Evolutionary conservation across 2,797 vertebrate species (phyloP).

Genomic region (Gallinago nigripennis): DNA sequence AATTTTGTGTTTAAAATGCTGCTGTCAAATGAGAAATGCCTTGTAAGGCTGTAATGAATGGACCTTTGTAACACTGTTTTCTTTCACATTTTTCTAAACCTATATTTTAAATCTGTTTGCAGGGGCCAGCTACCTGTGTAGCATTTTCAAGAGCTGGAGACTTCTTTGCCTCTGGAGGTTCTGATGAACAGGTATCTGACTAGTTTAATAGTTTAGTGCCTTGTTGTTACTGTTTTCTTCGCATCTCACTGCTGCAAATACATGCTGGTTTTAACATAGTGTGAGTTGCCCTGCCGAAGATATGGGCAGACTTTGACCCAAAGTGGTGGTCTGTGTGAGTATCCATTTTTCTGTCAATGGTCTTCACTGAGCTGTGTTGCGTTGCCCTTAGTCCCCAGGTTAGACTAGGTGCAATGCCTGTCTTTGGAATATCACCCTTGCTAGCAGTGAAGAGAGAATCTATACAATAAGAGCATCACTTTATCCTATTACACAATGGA

Average conservation of each 20-base stretch:
- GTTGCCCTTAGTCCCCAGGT: background rate
- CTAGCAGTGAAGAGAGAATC: background rate
- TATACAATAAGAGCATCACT: rapidly evolving
- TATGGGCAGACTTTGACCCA: background rate
- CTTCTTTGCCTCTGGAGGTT: constrained; percentile 90
- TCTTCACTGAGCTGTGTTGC: background rate
- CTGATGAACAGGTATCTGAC: constrained; percentile 90
- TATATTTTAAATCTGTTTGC: constrained; percentile 6
- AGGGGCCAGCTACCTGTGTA: constrained; percentile 91
- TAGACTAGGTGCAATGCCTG: background rate
- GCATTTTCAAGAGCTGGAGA: constrained; percentile 89
- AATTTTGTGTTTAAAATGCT: background rate
- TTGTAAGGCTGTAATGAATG: background rate
- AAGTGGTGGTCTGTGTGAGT: background rate
- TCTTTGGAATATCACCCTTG: background rate
- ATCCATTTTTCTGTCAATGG: background rate
- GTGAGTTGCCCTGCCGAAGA: background rate
- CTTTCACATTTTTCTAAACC: background rate
- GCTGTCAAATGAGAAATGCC: background rate
- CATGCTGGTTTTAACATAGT: background rate
- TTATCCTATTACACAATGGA: background rate
- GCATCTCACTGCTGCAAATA: background rate
- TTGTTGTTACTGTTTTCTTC: background rate
- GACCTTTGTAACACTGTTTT: background rate
- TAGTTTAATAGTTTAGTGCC: background rate